These are phyloP conservation scores for Bimastos eiseni DNA, from an alignment of 2,888 invertebrate genomes.

Conservation along the genomic window DNA sequence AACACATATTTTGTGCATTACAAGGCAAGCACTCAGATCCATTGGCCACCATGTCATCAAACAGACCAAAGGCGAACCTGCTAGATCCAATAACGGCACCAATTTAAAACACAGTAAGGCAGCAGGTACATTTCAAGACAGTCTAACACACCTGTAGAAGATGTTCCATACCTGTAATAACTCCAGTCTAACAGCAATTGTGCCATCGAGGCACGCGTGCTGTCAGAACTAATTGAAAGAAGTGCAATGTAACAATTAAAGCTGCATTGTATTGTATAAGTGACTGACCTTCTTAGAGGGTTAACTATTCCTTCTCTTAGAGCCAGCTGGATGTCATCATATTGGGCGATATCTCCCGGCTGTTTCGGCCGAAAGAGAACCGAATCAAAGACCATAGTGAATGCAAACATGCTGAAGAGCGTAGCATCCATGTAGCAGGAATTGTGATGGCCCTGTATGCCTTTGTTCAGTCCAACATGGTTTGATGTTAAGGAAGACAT, in stretches of 20 bases:
- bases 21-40: too few relatives aligned
- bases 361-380: constrained; percentile 74
- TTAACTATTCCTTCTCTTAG: constrained; percentile 94
- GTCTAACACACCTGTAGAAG: neutral
- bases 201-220: too few relatives aligned
- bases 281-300: constrained; percentile 75
- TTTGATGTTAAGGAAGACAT: neutral
- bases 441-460: constrained; percentile 89
- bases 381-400: constrained; percentile 86
- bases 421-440: constrained; percentile 98
- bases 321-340: constrained; percentile 63
- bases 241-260: too few relatives aligned
- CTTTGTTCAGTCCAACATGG: constrained; percentile 48
- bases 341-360: constrained; percentile 67
- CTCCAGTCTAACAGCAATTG: too few relatives aligned
- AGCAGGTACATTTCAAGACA: neutral
- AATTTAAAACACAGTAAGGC: too few relatives aligned
- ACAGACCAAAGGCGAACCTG: too few relatives aligned
- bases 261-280: too few relatives aligned
- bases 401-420: constrained; percentile 89
- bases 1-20: too few relatives aligned
- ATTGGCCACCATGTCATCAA: too few relatives aligned
- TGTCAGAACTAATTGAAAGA: too few relatives aligned
- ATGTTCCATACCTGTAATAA: too few relatives aligned
- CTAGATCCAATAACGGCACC: too few relatives aligned